A percentile compares a stretch with the other conserved stretches of the same genome.
Evolutionary conservation across 2,888 invertebrate genomes (phyloP).

Genomic region (Pasiphila rectangulata): DNA sequence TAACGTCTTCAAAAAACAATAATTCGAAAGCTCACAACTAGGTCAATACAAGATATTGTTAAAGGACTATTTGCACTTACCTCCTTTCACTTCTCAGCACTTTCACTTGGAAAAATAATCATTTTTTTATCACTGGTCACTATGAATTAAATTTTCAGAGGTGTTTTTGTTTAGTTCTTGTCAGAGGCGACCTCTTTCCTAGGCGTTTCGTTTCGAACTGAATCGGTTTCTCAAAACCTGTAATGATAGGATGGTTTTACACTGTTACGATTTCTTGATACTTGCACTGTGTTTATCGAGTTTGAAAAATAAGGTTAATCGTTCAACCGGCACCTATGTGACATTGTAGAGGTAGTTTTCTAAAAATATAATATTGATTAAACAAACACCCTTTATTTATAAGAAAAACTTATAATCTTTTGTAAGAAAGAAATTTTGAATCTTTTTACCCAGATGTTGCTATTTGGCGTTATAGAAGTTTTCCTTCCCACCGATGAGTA

Average conservation of each 20-base stretch:
- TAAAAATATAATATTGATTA: too few species aligned
- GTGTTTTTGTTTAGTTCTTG: conserved; percentile 34
- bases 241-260: conserved; percentile 47
- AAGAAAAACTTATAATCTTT: too few species aligned
- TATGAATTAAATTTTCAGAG: conserved; percentile 28
- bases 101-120: conserved; percentile 56
- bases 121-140: conserved; percentile 23
- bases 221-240: conserved; percentile 64
- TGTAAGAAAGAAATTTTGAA: too few species aligned
- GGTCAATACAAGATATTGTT: conserved; percentile 33
- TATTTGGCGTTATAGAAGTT: too few species aligned
- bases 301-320: too few species aligned
- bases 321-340: too few species aligned
- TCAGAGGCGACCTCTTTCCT: conserved; percentile 38
- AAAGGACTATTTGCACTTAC: conserved; percentile 51
- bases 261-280: conserved; percentile 11
- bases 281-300: too few species aligned
- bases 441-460: too few species aligned
- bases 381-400: too few species aligned
- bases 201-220: conserved; percentile 53
- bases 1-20: conserved; percentile 11
- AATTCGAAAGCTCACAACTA: conserved; percentile 25
- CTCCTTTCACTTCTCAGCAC: conserved; percentile 76
- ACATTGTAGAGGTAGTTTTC: background rate
- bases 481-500: too few species aligned